Evolutionary conservation across 2,797 vertebrate genomes (phyloP).

Genomic region (Anguilla anguilla): DNA sequence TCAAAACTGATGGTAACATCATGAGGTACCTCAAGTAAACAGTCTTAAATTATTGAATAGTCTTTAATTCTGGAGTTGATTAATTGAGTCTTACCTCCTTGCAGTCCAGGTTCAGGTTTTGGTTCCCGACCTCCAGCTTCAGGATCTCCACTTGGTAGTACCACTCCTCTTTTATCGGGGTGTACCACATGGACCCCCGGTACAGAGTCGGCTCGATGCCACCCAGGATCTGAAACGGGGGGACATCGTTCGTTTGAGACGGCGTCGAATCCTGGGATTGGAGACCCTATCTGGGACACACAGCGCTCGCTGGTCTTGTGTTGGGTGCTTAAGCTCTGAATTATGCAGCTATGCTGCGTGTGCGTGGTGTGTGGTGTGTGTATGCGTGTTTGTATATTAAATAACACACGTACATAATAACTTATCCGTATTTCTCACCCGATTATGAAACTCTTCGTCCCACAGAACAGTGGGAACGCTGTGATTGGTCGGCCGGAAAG

Average conservation of each 20-base stretch:
- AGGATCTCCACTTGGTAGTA: slow-evolving; percentile 97
- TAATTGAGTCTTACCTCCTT: slow-evolving; percentile 78
- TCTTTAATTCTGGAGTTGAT: background rate
- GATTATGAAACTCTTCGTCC: background rate
- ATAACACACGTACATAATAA: too few relatives aligned
- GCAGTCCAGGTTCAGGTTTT: slow-evolving; percentile 90
- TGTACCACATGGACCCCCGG: slow-evolving; percentile 90
- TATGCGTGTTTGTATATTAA: too few relatives aligned
- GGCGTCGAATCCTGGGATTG: slow-evolving; percentile 18
- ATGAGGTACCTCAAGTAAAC: background rate
- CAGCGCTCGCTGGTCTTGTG: too few relatives aligned
- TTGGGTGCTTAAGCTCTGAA: background rate
- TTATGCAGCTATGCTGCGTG: too few relatives aligned
- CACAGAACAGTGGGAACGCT: background rate
- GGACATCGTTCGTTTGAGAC: slow-evolving; percentile 13
- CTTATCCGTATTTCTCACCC: background rate
- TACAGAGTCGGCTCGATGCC: slow-evolving; percentile 86
- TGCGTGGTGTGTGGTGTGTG: too few relatives aligned
- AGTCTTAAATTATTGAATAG: background rate
- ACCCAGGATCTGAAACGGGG: slow-evolving; percentile 82
- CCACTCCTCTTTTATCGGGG: slow-evolving; percentile 90
- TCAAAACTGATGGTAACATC: background rate
- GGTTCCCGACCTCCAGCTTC: slow-evolving; percentile 89
- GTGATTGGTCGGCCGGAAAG: background rate
- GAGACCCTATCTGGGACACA: background rate